Base-by-base conservation (phyloP, 2,888 invertebrate species). In the Parapristionchus giblindavisi region DNA sequence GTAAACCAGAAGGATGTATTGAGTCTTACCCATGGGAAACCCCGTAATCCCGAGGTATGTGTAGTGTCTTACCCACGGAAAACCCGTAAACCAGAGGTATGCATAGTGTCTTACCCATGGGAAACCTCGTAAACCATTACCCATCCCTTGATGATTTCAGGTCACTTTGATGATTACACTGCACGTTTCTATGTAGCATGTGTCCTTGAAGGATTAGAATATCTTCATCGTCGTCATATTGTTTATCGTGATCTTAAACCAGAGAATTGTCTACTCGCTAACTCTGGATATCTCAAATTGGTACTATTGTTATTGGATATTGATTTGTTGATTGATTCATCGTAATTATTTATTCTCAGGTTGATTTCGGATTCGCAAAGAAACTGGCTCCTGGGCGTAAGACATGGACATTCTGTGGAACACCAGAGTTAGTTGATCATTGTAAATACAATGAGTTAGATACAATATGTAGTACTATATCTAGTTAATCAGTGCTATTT, bases 161-260 rank as follows among this genome's bases (percentile, higher is more conserved):
- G 83, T 56, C 87, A 88, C 78, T 88, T 88, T 75, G 88, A 88
- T 75, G 88, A 89, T 77, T 85, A 85, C 78, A 88, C 88, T 11
- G 88, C 88, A 34, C 76, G 87, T 82, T 98, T 99, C 90, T 98
- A 96, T 89, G 89, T 90, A 11, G 95, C 94, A 3, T 99, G 98
- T 89, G 98, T 99, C 17, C 94, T 99, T 38, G 96, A 97, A 90
- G 98, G 98, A 3, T 96, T 99, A 89, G 95, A 96, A 88, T 99
- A 97, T 90, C 91, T 99, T 78, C 98, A 99, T 89, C 93, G 94
- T 84, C 92, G 96, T 82, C 95, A 96, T 89, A 97, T 99, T 84
- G 98, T 99, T 88, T 99, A 99, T 90, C 87, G 91, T 70, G 91
- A 91, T 87, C 77, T 85, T 77, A 86, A 86, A 75, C 96, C 95